Evolutionary conservation across 2,797 vertebrate species (phyloP), one percentile per base, ranked within the genome.

Genomic region (Chelidonichthys spinosus): DNA sequence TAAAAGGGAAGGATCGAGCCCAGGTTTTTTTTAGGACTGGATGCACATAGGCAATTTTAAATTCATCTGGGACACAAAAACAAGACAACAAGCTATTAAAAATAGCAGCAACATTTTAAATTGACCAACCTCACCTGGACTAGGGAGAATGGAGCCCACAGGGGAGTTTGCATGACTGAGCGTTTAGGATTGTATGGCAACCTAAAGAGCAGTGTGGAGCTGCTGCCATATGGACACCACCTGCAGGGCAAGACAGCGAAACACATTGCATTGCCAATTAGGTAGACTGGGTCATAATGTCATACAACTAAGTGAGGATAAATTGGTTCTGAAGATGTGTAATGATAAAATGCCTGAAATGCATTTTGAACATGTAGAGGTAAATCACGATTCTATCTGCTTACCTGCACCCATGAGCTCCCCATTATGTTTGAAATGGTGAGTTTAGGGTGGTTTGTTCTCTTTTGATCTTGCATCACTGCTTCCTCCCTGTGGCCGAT

Each of bases 151-250:
- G 5, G 49, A 17, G 5, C 53, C 64, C 36, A 47, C 50, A 40
- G 6, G 49, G 8, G 46, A 46, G 40, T 33, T 68, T 63, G 25
- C 58, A 68, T 37, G 36, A 73, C 15, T 59, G 55, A 76, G 56
- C 56, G 44, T 61, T 40, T 76, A 50, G 47, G 55, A 72, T 61
- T 77, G 18, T 59, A 46, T 9, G 0, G 3, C 42, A 39, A 56
- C 35, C 61, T 46, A 49, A n/a, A 54, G 35, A 68, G 40, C 46
- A 18, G 37, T 8, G 10, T 35, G 43, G 42, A 67, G 66, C 81
- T 54, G 58, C 25, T 67, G 66, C 69, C 79, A 82, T 84, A 81
- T 80, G 74, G 79, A 53, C 63, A 68, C 78, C 65, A 66, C 71
- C 79, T 72, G 70, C 65, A 63, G 77, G 46, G 46, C 68, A 60